Conservation (phyloP, 2,797 vertebrate genomes). For the Microhierax caerulescens region DNA sequence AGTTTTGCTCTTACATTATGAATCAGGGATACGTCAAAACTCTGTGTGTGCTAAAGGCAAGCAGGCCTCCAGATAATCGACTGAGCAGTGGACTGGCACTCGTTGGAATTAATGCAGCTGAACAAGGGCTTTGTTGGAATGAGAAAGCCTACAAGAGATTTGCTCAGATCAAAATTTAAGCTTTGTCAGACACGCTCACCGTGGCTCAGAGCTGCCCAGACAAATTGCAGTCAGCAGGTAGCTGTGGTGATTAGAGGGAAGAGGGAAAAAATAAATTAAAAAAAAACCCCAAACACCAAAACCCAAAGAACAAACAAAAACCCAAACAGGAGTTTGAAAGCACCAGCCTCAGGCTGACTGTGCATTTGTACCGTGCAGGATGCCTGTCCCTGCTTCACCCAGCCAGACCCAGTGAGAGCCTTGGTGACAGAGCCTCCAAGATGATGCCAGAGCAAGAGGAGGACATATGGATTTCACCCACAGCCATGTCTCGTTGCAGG, state of each 20-base stretch:
- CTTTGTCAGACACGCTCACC: slow-evolving; percentile 12
- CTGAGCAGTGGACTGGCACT: background rate
- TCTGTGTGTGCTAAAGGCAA: background rate
- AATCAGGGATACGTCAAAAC: background rate
- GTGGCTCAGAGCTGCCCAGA: background rate
- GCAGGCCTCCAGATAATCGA: background rate
- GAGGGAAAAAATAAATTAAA: too few species aligned
- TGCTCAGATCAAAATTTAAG: slow-evolving; percentile 51
- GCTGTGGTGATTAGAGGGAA: background rate
- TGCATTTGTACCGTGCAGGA: fast-evolving
- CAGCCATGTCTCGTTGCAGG: background rate
- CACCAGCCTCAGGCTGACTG: fast-evolving
- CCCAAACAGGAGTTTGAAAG: background rate
- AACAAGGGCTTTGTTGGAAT: slow-evolving; percentile 49
- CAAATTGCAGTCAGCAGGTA: background rate
- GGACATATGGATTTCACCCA: background rate
- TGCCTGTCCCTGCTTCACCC: background rate
- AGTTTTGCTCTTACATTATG: background rate
- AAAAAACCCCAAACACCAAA: fast-evolving
- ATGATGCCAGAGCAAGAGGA: background rate
- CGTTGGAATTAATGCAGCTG: background rate
- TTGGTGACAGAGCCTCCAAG: background rate
- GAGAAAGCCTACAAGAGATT: slow-evolving; percentile 63
- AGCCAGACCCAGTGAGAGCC: background rate
- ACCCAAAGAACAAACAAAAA: background rate